phyloP scores from a whole-genome alignment of 2,797 vertebrate genomes.

The Acomys russatus region DNA sequence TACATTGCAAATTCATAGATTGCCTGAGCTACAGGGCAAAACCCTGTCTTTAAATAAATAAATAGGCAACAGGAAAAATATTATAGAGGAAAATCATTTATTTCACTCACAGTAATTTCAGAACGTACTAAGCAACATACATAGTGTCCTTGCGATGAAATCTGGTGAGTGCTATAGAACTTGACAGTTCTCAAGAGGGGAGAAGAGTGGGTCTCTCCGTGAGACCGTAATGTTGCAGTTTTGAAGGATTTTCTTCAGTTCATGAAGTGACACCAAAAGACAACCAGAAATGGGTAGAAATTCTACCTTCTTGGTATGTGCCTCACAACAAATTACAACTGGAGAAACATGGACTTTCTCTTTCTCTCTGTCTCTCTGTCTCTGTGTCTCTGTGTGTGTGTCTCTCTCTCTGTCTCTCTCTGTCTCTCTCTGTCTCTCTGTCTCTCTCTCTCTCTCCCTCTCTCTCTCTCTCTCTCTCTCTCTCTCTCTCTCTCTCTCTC shows the following conservation, averaged over 20 bases:
- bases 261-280: neutral
- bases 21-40: neutral
- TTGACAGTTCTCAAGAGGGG: neutral
- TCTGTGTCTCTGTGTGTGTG: neutral
- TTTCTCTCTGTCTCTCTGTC: too few species aligned
- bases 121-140: neutral
- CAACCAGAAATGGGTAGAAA: conserved; percentile 23
- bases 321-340: conserved; percentile 23
- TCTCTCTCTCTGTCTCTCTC: too few species aligned
- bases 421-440: too few species aligned
- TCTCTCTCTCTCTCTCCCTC: too few species aligned
- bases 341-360: neutral
- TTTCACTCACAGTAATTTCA: neutral
- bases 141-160: neutral
- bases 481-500: too few species aligned
- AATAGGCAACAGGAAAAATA: neutral
- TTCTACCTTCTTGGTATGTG: neutral
- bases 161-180: neutral
- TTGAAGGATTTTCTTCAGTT: neutral
- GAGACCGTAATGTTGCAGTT: neutral
- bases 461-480: too few species aligned
- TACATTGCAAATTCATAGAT: neutral
- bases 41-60: neutral
- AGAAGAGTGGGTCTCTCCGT: neutral
- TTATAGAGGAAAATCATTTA: neutral